Conservation (phyloP, 2,797 vertebrate genomes). For the Choloepus didactylus region DNA sequence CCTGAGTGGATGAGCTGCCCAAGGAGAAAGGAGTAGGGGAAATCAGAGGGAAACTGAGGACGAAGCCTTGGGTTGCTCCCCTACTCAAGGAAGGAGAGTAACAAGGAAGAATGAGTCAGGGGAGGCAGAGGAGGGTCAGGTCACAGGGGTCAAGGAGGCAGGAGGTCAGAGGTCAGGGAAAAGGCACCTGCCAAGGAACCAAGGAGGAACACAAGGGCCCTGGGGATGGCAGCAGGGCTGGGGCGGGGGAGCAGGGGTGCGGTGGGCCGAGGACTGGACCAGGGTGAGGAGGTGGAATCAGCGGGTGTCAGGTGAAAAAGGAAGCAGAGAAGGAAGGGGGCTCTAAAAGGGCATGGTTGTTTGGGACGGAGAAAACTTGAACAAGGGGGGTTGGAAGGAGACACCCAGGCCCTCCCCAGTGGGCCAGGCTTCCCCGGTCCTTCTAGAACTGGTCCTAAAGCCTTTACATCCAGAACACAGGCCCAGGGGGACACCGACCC, state of each 20-base stretch:
- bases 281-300: background rate
- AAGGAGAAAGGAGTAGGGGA: background rate
- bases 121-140: background rate
- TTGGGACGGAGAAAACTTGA: background rate
- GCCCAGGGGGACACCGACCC: background rate
- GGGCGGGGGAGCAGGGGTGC: background rate
- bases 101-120: background rate
- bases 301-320: background rate
- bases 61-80: background rate
- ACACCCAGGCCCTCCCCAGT: background rate
- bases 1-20: background rate
- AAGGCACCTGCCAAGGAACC: background rate
- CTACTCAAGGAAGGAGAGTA: background rate
- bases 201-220: background rate
- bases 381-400: background rate
- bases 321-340: background rate
- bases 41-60: background rate
- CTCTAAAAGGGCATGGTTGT: background rate
- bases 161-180: background rate
- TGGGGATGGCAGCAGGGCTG: too few relatives aligned
- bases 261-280: accelerated
- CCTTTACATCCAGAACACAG: background rate
- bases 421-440: background rate
- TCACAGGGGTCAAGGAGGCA: accelerated
- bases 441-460: background rate